phyloP scores from a whole-genome alignment of 2,888 invertebrate species.

The Hedya salicella region DNA sequence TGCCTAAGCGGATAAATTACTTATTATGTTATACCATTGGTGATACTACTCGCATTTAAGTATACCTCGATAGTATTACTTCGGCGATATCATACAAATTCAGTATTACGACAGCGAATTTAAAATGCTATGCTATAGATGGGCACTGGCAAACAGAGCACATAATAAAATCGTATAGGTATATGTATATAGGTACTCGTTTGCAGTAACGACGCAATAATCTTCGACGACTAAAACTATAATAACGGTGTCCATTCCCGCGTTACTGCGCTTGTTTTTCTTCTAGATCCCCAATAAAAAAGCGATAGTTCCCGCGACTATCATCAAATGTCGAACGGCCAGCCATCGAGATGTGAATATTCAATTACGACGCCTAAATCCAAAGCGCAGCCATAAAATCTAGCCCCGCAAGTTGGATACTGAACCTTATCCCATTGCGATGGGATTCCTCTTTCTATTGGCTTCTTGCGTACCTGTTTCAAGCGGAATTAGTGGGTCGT shows the following conservation, averaged over 20 bases:
- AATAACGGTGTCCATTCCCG: background rate
- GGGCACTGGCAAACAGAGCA: too few relatives aligned
- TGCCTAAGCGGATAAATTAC: too few relatives aligned
- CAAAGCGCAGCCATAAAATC: slow-evolving; percentile 49
- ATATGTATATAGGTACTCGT: too few relatives aligned
- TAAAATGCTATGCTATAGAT: too few relatives aligned
- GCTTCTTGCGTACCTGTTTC: slow-evolving; percentile 46
- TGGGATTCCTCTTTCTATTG: slow-evolving; percentile 43
- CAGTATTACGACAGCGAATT: too few relatives aligned
- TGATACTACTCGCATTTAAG: too few relatives aligned
- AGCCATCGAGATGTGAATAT: slow-evolving; percentile 71
- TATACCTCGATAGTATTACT: too few relatives aligned
- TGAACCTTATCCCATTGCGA: slow-evolving; percentile 50
- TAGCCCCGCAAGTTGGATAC: slow-evolving; percentile 46
- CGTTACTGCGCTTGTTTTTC: slow-evolving; percentile 5
- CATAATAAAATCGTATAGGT: too few relatives aligned
- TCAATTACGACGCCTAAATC: slow-evolving; percentile 68
- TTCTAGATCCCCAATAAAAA: slow-evolving; percentile 26
- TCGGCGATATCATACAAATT: too few relatives aligned
- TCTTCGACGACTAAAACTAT: slow-evolving; percentile 8
- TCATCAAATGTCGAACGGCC: slow-evolving; percentile 64
- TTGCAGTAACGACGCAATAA: background rate
- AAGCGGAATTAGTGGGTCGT: slow-evolving; percentile 58
- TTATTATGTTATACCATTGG: too few relatives aligned
- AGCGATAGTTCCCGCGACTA: slow-evolving; percentile 53